A percentile compares a stretch with the other conserved stretches of the same genome.
Evolutionary conservation across 2,797 vertebrate species (phyloP).

Genomic region (Gila robusta): DNA sequence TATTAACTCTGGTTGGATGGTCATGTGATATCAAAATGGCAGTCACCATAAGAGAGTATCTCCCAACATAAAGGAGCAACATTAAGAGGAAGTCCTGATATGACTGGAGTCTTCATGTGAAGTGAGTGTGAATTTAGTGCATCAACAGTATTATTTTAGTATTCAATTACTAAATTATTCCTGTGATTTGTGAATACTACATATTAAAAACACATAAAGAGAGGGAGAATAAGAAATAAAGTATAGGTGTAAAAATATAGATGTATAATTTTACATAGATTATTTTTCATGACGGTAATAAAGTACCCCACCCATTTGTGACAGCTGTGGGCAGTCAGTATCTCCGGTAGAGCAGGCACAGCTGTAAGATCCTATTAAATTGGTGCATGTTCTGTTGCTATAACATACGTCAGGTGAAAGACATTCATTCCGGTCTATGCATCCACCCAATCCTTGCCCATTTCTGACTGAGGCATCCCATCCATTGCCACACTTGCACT

Average conservation of each 20-base stretch:
- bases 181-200: background rate
- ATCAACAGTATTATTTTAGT: background rate
- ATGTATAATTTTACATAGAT: background rate
- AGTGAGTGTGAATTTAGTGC: background rate
- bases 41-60: background rate
- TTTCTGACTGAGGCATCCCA: constrained; percentile 71
- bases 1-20: background rate
- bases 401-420: constrained; percentile 65
- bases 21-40: background rate
- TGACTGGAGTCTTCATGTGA: background rate
- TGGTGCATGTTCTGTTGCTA: constrained; percentile 71
- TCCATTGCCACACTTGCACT: constrained; percentile 76
- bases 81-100: background rate
- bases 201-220: background rate
- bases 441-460: constrained; percentile 72
- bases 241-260: background rate
- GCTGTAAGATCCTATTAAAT: constrained; percentile 76
- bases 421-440: constrained; percentile 81
- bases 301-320: constrained; percentile 74
- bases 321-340: constrained; percentile 64
- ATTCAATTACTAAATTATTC: background rate
- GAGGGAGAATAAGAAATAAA: background rate
- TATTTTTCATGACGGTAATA: constrained; percentile 34
- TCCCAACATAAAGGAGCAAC: background rate
- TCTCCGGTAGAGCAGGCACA: constrained; percentile 74